Evolutionary conservation across 2,113 vertebrate species (phyloP).

Genomic region (Talpa occidentalis): DNA sequence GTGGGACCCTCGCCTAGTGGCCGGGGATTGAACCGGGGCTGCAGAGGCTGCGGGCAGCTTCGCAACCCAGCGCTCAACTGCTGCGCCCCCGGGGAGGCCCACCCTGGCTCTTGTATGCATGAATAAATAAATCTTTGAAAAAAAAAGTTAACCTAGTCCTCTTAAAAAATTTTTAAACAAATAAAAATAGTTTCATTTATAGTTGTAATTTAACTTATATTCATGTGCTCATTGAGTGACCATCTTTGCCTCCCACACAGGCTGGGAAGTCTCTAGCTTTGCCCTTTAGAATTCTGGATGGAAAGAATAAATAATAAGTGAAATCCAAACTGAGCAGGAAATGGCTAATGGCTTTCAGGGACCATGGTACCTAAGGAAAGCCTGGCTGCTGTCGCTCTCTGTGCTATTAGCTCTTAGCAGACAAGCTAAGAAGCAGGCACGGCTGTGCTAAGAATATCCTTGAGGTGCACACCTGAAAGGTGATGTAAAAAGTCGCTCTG

Average conservation of each 20-base stretch:
- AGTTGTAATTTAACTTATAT: background rate
- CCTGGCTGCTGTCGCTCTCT: background rate
- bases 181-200: background rate
- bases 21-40: no score
- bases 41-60: no score
- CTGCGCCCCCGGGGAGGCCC: no score
- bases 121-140: no score
- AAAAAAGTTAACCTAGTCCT: no score
- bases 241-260: background rate
- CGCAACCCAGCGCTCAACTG: no score
- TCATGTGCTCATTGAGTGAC: background rate
- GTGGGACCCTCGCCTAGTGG: no score
- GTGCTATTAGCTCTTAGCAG: background rate
- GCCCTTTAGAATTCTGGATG: background rate
- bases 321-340: background rate
- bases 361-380: background rate
- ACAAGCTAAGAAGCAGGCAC: background rate
- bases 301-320: background rate
- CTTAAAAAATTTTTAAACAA: no score
- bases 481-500: background rate
- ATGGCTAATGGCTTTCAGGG: background rate
- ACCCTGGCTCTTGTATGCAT: no score
- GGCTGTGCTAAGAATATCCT: background rate
- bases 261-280: background rate
- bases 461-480: background rate